Percentiles rank a stretch among this genome's conserved stretches.
Evolutionary conservation across 2,888 invertebrate genomes (phyloP).

Genomic region (Aromia moschata): DNA sequence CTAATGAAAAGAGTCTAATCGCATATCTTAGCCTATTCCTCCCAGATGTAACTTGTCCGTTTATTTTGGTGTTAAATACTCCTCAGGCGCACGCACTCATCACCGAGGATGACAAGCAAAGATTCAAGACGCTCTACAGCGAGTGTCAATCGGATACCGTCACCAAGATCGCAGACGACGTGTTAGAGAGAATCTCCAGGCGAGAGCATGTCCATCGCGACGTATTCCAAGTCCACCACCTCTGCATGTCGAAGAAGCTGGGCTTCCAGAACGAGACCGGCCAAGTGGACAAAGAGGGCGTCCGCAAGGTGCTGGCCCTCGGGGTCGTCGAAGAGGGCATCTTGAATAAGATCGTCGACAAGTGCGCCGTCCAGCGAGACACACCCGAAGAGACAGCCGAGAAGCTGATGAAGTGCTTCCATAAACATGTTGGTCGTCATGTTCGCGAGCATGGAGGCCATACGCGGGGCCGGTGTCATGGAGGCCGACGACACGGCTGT

Average conservation of each 20-base stretch:
- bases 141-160: constrained; percentile 8
- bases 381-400: constrained; percentile 4
- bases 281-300: neutral
- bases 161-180: constrained; percentile 1
- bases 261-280: neutral
- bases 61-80: too few species aligned
- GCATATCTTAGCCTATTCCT: too few species aligned
- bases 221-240: neutral
- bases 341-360: neutral
- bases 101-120: neutral
- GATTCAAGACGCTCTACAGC: neutral
- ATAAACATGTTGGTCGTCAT: neutral
- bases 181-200: neutral
- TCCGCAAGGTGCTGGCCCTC: neutral
- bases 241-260: neutral
- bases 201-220: neutral
- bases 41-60: too few species aligned
- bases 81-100: constrained; percentile 1
- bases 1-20: too few species aligned
- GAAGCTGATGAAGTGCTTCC: constrained; percentile 3
- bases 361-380: neutral
- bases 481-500: too few species aligned
- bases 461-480: too few species aligned
- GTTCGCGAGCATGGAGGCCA: neutral
- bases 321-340: neutral